Evolutionary conservation across 2,888 invertebrate genomes (phyloP).

Genomic region (Epirrhoe tristata): DNA sequence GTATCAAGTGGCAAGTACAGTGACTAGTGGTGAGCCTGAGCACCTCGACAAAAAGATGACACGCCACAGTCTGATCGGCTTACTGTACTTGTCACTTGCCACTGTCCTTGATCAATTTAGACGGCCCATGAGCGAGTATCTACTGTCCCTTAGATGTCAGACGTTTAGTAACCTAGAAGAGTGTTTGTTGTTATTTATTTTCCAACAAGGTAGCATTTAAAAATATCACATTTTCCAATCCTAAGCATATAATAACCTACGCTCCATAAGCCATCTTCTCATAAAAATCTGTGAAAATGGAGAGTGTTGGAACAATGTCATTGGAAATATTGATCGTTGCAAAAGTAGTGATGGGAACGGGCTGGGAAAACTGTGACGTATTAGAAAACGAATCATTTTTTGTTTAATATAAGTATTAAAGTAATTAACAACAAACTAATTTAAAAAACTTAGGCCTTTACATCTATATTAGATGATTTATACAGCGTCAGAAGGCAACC

Average conservation of each 20-base stretch:
- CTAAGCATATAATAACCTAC: background rate
- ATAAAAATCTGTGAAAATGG: slow-evolving; percentile 44
- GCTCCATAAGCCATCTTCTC: slow-evolving; percentile 26
- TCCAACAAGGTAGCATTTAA: background rate
- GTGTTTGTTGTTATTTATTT: background rate
- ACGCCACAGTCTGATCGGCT: too few species aligned
- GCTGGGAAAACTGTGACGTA: slow-evolving; percentile 12
- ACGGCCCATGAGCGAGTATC: too few species aligned
- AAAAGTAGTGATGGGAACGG: slow-evolving; percentile 28
- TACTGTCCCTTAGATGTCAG: too few species aligned
- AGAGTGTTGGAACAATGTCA: slow-evolving; percentile 52
- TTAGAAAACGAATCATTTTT: slow-evolving; percentile 5
- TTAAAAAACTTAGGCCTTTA: too few species aligned
- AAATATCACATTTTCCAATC: slow-evolving; percentile 1
- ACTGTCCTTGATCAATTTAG: too few species aligned
- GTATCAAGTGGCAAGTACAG: too few species aligned
- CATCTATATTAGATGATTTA: too few species aligned
- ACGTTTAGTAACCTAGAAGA: background rate
- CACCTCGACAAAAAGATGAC: too few species aligned
- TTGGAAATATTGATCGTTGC: slow-evolving; percentile 44
- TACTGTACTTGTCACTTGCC: too few species aligned
- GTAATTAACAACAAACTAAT: too few species aligned
- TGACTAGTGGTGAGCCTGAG: too few species aligned
- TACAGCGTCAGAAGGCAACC: too few species aligned
- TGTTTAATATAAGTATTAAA: background rate